These are phyloP conservation scores for Eledone cirrhosa DNA, from an alignment of 2,888 invertebrate species.

Conservation along the genomic window DNA sequence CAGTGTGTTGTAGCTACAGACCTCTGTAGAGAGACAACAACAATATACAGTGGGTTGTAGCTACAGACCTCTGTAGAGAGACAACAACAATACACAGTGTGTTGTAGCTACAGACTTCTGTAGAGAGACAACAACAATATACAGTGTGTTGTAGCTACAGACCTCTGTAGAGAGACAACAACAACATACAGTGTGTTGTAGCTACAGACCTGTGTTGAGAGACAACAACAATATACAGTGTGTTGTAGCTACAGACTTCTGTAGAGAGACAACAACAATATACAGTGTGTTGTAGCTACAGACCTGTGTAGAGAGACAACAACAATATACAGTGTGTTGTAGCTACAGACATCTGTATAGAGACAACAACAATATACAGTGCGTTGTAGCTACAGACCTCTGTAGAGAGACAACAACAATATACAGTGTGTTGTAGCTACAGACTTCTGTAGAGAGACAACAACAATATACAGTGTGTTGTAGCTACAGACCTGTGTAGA, in stretches of 20 bases:
- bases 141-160: too few relatives aligned
- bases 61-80: slow-evolving; percentile 48
- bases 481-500: slow-evolving; percentile 51
- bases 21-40: slow-evolving; percentile 42
- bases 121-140: slow-evolving; percentile 29
- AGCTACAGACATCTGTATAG: slow-evolving; percentile 50
- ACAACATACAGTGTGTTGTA: too few relatives aligned
- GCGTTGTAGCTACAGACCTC: slow-evolving; percentile 53
- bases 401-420: slow-evolving; percentile 36
- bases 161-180: slow-evolving; percentile 41
- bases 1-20: too few relatives aligned
- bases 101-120: slow-evolving; percentile 54
- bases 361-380: too few relatives aligned
- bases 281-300: too few relatives aligned
- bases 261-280: slow-evolving; percentile 32
- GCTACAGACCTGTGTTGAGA: slow-evolving; percentile 49
- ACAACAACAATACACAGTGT: too few relatives aligned
- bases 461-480: too few relatives aligned
- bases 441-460: slow-evolving; percentile 44
- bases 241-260: slow-evolving; percentile 55
- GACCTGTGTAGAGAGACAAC: slow-evolving; percentile 41
- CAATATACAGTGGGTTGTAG: too few relatives aligned
- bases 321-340: too few relatives aligned
- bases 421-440: too few relatives aligned
- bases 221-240: too few relatives aligned